phyloP scores from a whole-genome alignment of 2,888 invertebrate species.

The Agrypnus murinus region DNA sequence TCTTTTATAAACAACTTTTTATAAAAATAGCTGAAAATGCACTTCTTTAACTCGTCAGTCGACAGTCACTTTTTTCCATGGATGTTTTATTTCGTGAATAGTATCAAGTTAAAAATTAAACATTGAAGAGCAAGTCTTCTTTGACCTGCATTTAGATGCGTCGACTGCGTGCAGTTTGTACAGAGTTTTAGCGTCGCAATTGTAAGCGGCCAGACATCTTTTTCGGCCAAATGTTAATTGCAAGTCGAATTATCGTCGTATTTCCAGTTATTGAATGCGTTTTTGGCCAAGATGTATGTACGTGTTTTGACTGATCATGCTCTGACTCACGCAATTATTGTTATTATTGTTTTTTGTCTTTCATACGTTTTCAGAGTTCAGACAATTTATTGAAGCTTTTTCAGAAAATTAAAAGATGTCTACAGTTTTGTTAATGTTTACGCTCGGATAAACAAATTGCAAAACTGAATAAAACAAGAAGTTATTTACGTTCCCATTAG shows the following conservation, averaged over 20 bases:
- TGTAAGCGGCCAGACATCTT: constrained; percentile 54
- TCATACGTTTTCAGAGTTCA: constrained; percentile 21
- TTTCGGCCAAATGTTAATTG: constrained; percentile 54
- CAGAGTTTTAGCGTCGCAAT: constrained; percentile 42
- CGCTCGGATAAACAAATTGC: constrained; percentile 13
- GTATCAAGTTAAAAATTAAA: not conserved
- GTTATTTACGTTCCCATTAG: not conserved
- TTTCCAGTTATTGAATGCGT: constrained; percentile 44
- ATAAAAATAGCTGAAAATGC: too few species aligned
- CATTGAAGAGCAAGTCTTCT: constrained; percentile 18
- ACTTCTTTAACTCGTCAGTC: too few species aligned
- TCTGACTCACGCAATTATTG: constrained; percentile 34
- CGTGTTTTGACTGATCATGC: constrained; percentile 43
- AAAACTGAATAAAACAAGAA: too few species aligned
- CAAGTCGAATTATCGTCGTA: constrained; percentile 45
- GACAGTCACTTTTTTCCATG: too few species aligned
- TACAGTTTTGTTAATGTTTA: constrained; percentile 7
- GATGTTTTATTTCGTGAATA: too few species aligned
- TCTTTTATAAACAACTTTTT: too few species aligned
- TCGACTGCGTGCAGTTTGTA: constrained; percentile 39
- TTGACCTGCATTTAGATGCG: constrained; percentile 50
- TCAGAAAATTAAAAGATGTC: constrained; percentile 14
- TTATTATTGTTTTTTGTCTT: constrained; percentile 31
- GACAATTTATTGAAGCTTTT: constrained; percentile 22
- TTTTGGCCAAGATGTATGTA: constrained; percentile 48